Evolutionary conservation across 1,140 invertebrate genomes (phyloP).

Genomic region (Cylas formicarius): DNA sequence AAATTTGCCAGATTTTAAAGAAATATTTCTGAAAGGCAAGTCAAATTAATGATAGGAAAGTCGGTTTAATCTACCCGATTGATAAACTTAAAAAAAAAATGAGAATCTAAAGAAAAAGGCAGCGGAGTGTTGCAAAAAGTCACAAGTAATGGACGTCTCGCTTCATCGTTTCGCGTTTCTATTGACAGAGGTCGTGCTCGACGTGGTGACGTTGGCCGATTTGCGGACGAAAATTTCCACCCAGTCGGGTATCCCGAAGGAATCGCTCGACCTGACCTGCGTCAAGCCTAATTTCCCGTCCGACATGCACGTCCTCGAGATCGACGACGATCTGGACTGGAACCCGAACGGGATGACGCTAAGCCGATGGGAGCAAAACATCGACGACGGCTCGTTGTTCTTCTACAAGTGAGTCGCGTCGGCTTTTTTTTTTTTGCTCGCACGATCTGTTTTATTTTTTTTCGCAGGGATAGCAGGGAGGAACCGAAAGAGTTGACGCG

Average conservation of each 20-base stretch:
- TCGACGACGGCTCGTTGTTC: constrained; percentile 53
- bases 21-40: too few species aligned
- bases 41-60: too few species aligned
- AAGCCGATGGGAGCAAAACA: constrained; percentile 46
- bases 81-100: too few species aligned
- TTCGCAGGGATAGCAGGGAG: constrained; percentile 57
- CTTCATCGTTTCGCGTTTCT: not conserved
- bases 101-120: too few species aligned
- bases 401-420: constrained; percentile 50
- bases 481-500: constrained; percentile 49
- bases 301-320: constrained; percentile 50
- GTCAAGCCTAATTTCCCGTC: constrained; percentile 51
- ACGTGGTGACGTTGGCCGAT: constrained; percentile 47
- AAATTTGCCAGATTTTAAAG: too few species aligned
- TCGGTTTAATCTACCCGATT: not conserved
- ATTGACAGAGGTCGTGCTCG: constrained; percentile 53
- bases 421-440: constrained; percentile 6
- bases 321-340: constrained; percentile 54
- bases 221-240: constrained; percentile 49
- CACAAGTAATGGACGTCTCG: too few species aligned
- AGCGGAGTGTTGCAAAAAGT: too few species aligned
- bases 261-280: constrained; percentile 59
- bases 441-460: not conserved
- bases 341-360: constrained; percentile 43
- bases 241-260: constrained; percentile 53